phyloP scores from a whole-genome alignment of 2,797 vertebrate genomes.

The Denticeps clupeoides region DNA sequence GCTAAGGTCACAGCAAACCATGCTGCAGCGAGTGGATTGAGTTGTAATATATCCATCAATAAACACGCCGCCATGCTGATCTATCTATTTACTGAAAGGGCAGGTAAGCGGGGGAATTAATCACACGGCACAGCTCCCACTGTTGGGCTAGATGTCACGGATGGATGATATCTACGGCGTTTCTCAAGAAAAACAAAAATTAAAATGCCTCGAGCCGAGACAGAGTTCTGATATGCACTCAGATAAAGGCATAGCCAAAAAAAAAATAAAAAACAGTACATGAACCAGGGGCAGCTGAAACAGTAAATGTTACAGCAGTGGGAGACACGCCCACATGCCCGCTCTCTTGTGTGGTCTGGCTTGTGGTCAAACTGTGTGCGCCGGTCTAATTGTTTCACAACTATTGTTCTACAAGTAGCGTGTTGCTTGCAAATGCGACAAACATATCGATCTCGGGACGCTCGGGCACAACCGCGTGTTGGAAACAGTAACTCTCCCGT shows the following conservation, averaged over 20 bases:
- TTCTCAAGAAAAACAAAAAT: not conserved
- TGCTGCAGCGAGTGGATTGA: slow-evolving; percentile 44
- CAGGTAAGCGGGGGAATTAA: slow-evolving; percentile 26
- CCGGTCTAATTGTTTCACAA: too few relatives aligned
- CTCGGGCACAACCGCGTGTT: not conserved
- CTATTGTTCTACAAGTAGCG: too few relatives aligned
- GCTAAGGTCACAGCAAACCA: slow-evolving; percentile 51
- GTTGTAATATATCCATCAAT: slow-evolving; percentile 57
- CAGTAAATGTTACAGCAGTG: too few relatives aligned
- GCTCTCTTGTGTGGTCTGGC: too few relatives aligned
- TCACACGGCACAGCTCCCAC: slow-evolving; percentile 13
- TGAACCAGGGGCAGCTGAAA: too few relatives aligned
- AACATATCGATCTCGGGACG: too few relatives aligned
- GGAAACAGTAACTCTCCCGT: not conserved
- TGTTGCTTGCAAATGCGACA: too few relatives aligned
- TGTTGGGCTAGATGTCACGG: slow-evolving; percentile 5
- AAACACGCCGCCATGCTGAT: slow-evolving; percentile 40
- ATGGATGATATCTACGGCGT: slow-evolving; percentile 1
- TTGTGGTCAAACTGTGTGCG: too few relatives aligned
- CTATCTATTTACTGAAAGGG: slow-evolving; percentile 38
- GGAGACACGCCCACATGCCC: too few relatives aligned
- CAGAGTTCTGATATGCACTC: too few relatives aligned
- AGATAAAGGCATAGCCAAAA: too few relatives aligned
- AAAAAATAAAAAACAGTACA: too few relatives aligned
- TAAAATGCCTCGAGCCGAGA: not conserved